Percentiles rank a stretch among this genome's conserved stretches.
Evolutionary conservation across 1,140 invertebrate species (phyloP).

Genomic region (Atta colombica): DNA sequence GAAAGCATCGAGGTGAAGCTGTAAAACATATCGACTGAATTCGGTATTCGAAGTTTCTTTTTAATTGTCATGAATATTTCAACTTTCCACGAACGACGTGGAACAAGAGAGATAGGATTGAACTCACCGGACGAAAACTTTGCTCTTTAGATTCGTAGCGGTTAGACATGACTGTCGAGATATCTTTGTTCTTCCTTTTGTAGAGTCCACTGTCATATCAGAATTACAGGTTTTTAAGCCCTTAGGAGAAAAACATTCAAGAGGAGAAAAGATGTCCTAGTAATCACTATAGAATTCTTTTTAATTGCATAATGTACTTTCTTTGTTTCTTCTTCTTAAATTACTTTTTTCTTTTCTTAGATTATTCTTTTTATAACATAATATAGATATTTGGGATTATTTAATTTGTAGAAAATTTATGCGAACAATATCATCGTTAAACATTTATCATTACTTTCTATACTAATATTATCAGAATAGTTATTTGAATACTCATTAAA

Average conservation of each 20-base stretch:
- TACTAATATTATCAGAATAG: not conserved
- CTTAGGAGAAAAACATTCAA: not conserved
- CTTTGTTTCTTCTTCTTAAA: not conserved
- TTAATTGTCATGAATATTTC: conserved; percentile 73
- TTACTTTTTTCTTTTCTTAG: not conserved
- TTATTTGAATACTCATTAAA: conserved; percentile 37
- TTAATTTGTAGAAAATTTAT: not conserved
- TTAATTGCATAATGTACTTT: conserved; percentile 1
- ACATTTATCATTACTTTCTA: not conserved
- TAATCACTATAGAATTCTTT: conserved; percentile 2
- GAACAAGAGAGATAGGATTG: conserved; percentile 20
- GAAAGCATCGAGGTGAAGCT: not conserved
- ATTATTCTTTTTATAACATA: not conserved
- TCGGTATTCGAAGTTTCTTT: conserved; percentile 37
- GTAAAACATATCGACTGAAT: conserved; percentile 17
- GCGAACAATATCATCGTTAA: conserved; percentile 28
- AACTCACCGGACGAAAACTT: conserved; percentile 33
- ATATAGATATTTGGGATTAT: too few species aligned
- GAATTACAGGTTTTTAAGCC: conserved; percentile 42
- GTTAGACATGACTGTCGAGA: conserved; percentile 8
- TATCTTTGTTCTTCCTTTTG: conserved; percentile 25
- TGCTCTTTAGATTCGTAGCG: conserved; percentile 14
- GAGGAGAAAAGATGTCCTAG: not conserved
- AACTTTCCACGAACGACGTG: conserved; percentile 15
- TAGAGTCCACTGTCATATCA: conserved; percentile 19